Evolutionary conservation across 92 coral and sea anemone genomes (phyloP).

Genomic region (Muricea muricata): DNA sequence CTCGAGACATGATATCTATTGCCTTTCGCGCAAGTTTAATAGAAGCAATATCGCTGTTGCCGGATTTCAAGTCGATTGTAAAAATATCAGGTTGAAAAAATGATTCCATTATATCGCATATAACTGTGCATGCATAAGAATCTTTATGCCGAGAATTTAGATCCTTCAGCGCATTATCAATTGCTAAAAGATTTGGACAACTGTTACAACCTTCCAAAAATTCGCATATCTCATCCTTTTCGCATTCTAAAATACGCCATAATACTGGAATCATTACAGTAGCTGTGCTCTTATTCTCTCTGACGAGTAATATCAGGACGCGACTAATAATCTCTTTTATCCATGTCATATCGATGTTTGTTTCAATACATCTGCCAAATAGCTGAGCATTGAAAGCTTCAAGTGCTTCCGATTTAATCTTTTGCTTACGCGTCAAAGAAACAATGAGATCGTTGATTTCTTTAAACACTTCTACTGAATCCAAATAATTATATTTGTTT

Average conservation of each 20-base stretch:
- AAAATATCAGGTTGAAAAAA: neutral
- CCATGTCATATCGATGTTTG: slow-evolving; percentile 87
- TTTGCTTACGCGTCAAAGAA: too few species aligned
- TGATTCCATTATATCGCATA: neutral
- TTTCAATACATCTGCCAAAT: slow-evolving; percentile 85
- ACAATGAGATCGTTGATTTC: slow-evolving; percentile 61
- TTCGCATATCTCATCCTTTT: slow-evolving; percentile 52
- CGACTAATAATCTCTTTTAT: slow-evolving; percentile 50
- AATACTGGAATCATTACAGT: slow-evolving; percentile 72
- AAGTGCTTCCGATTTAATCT: slow-evolving; percentile 43
- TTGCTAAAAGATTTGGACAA: slow-evolving; percentile 22
- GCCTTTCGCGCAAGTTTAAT: slow-evolving; percentile 67
- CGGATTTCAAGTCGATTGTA: neutral
- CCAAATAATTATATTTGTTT: slow-evolving; percentile 68
- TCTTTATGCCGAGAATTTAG: neutral
- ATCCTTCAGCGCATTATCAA: neutral
- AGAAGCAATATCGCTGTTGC: slow-evolving; percentile 57
- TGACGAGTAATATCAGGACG: slow-evolving; percentile 64
- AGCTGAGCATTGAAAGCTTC: slow-evolving; percentile 70
- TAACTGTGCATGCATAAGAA: neutral
- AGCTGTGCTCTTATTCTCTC: slow-evolving; percentile 66
- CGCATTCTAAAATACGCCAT: slow-evolving; percentile 71
- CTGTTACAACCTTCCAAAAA: slow-evolving; percentile 48
- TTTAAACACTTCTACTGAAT: slow-evolving; percentile 62
- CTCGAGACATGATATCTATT: slow-evolving; percentile 37